phyloP scores from a whole-genome alignment of 2,888 invertebrate genomes.

The Stegophylla sp. region DNA sequence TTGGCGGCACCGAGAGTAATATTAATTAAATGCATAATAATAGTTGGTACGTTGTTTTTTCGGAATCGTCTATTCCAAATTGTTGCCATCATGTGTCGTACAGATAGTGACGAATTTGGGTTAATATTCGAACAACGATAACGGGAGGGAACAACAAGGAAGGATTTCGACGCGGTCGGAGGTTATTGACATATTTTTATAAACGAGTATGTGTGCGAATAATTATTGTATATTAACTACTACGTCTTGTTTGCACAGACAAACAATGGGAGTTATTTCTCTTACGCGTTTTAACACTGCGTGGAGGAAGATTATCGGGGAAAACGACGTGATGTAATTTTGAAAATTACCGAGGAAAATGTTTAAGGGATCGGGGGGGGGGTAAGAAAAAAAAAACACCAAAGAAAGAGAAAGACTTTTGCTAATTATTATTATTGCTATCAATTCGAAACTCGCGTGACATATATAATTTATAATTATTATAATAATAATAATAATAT shows the following conservation, averaged over 20 bases:
- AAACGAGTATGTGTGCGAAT: not conserved
- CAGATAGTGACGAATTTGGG: too few species aligned
- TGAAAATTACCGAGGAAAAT: not conserved
- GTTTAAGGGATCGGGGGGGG: not conserved
- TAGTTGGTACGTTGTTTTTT: too few species aligned
- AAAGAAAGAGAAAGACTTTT: constrained; percentile 24
- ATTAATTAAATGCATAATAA: too few species aligned
- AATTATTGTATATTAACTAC: too few species aligned
- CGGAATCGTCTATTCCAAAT: too few species aligned
- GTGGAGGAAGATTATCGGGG: not conserved
- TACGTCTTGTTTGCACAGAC: not conserved
- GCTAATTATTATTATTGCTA: not conserved
- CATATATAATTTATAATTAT: constrained; percentile 1
- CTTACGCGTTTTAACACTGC: not conserved
- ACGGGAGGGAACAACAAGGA: not conserved
- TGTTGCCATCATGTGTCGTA: too few species aligned
- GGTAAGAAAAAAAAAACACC: not conserved
- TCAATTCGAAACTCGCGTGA: constrained; percentile 34
- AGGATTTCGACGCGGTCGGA: not conserved
- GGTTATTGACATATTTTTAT: too few species aligned
- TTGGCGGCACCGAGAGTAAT: too few species aligned
- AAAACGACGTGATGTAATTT: constrained; percentile 20
- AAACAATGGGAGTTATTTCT: not conserved
- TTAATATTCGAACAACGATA: not conserved
- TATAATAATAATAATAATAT: not conserved